Evolutionary conservation across 2,888 invertebrate species (phyloP), one percentile per base, ranked within the genome.

Genomic region (Scotopteryx bipunctaria): DNA sequence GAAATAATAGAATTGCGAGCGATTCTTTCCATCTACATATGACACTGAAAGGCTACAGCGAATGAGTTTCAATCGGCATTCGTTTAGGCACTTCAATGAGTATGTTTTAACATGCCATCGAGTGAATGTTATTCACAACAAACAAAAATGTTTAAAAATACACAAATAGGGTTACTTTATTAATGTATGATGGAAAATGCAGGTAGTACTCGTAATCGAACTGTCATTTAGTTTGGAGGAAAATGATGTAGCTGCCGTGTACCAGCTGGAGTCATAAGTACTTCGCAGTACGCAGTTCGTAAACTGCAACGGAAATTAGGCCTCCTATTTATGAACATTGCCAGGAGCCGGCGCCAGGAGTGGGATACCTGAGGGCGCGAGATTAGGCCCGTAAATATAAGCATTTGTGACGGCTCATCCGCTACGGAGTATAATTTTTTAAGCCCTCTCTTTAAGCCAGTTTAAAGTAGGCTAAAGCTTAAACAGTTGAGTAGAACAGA

Each of bases 261-360:
- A 21, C 21, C 8, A 27, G 11, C 32, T 16, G 15, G n/a, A 6
- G 5, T 38, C 38, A 32, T 31, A 21, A 5, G 14, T 9, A n/a
- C 23, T 6, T 13, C 13, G 21, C 14, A 14, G 40, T 40, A 27
- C 17, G 29, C 17, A 41, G 40, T 48, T 32, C 33, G 25, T 40
- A 40, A 48, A 35, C 19, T 19, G 36, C 29, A 31, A 17, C 35
- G 37, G 23, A 38, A 36, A 38, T 44, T 49, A 49, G 31, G 38
- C 31, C 5, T 14, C 17, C 37, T 50, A 43, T 50, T 50, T 50
- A 50, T 43, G 19, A 37, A 33, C 37, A 44, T 43, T 37, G 32
- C 17, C 16, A 14, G n/a, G n/a, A n/a, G n/a, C n/a, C n/a, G 27
- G 2, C 27, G 27, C 5, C 37, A 25, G 49, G 16, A 37, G 50